phyloP scores from a whole-genome alignment of 2,888 invertebrate genomes.

The Aleiodes testaceus region DNA sequence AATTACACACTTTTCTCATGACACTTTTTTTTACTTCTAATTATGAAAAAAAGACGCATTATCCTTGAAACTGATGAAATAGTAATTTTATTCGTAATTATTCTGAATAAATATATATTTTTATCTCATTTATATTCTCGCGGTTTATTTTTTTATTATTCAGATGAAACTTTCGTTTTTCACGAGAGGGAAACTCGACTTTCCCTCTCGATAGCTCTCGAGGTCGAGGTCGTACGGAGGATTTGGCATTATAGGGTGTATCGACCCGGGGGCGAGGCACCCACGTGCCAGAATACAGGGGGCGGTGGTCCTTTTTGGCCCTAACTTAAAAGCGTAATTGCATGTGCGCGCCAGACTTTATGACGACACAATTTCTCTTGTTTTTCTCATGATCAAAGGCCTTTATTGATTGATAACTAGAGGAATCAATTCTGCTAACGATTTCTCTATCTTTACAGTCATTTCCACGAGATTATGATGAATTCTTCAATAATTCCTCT shows the following conservation, averaged over 20 bases:
- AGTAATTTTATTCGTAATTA: no score
- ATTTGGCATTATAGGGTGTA: conserved; percentile 45
- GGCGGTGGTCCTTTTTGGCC: conserved; percentile 49
- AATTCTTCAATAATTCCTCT: background rate
- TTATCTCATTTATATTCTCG: background rate
- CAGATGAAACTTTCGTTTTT: conserved; percentile 42
- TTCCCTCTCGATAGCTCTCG: conserved; percentile 59
- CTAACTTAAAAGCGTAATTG: conserved; percentile 50
- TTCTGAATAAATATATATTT: background rate
- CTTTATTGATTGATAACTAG: background rate
- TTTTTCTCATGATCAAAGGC: background rate
- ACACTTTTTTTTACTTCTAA: no score
- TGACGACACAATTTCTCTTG: background rate
- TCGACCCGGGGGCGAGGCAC: conserved; percentile 51
- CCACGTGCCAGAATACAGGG: conserved; percentile 47
- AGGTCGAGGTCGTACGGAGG: conserved; percentile 47
- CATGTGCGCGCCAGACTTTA: conserved; percentile 48
- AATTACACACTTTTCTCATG: no score
- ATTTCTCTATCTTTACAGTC: background rate
- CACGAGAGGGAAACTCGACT: conserved; percentile 45
- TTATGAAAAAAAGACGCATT: no score
- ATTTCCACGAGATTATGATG: background rate
- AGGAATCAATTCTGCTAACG: background rate
- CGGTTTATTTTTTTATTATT: background rate
- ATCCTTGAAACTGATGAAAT: no score